These are phyloP conservation scores for Iphiclides podalirius DNA, from an alignment of 2,888 invertebrate genomes.

Conservation along the genomic window DNA sequence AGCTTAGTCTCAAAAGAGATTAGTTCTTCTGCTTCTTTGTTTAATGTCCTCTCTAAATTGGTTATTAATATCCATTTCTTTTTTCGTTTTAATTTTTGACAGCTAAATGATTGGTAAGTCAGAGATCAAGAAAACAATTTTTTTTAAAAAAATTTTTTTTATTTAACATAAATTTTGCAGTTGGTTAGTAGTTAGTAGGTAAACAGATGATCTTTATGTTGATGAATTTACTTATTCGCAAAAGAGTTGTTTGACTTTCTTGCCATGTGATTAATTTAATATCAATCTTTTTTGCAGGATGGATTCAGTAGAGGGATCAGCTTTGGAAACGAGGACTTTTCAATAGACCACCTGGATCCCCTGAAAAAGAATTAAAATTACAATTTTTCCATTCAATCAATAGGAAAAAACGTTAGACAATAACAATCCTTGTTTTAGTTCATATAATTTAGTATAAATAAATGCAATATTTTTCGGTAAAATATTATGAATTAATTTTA, in stretches of 20 bases:
- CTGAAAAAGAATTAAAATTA: conserved; percentile 84
- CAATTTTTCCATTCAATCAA: conserved; percentile 28
- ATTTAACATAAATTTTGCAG: not conserved
- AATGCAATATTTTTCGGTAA: conserved; percentile 43
- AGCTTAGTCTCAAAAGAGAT: too few relatives aligned
- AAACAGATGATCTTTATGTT: too few relatives aligned
- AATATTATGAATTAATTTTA: conserved; percentile 40
- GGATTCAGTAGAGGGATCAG: conserved; percentile 93
- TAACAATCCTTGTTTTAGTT: conserved; percentile 46
- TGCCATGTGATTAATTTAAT: conserved; percentile 11
- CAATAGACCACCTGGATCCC: conserved; percentile 95
- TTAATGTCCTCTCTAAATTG: too few relatives aligned
- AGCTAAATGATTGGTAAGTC: conserved; percentile 57
- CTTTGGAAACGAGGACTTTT: conserved; percentile 96
- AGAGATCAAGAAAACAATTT: too few relatives aligned
- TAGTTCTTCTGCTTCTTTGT: too few relatives aligned
- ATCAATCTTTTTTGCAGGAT: conserved; percentile 82
- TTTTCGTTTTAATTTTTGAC: conserved; percentile 44
- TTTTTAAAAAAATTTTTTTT: not conserved
- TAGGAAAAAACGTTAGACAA: conserved; percentile 38
- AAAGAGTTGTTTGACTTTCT: too few relatives aligned
- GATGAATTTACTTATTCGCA: too few relatives aligned
- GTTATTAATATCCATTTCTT: conserved; percentile 23
- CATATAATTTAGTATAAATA: conserved; percentile 51
- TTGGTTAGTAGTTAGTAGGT: not conserved